Evolutionary conservation across 2,113 vertebrate genomes (phyloP).

Genomic region (Callipepla californica): DNA sequence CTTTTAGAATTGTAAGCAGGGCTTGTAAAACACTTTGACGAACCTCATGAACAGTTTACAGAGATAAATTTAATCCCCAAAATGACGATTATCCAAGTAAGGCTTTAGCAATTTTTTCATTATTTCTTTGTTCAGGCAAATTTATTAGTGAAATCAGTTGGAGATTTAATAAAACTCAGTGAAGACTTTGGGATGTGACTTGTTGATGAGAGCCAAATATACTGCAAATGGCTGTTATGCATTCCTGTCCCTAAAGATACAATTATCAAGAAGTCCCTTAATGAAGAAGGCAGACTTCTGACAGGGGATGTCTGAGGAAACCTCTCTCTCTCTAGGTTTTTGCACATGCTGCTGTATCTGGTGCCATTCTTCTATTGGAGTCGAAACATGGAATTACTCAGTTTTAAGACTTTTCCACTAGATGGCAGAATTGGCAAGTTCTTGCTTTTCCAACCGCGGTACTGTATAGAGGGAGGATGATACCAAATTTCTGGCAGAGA

Average conservation of each 20-base stretch:
- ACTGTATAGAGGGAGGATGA: conserved; percentile 35
- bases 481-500: conserved; percentile 29
- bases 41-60: not conserved
- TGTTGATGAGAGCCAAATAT: conserved; percentile 12
- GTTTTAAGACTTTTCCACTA: conserved; percentile 55
- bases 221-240: conserved; percentile 6
- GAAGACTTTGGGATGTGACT: not conserved
- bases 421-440: conserved; percentile 69
- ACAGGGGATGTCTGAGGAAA: not conserved
- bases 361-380: not conserved
- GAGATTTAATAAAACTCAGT: not conserved
- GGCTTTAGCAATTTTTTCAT: conserved; percentile 15
- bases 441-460: conserved; percentile 13
- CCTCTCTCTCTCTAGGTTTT: not conserved
- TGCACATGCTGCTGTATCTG: not conserved
- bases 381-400: not conserved
- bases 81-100: conserved; percentile 15
- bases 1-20: not conserved
- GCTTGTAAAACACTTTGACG: not conserved
- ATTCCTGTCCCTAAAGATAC: not conserved
- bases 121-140: conserved; percentile 15
- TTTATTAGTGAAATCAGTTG: conserved; percentile 3
- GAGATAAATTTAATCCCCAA: conserved; percentile 10
- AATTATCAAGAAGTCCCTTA: not conserved
- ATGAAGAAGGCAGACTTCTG: not conserved